Evolutionary conservation across 2,113 vertebrate genomes (phyloP), one percentile per base, ranked within the genome.

Genomic region (Rhinolophus sinicus): DNA sequence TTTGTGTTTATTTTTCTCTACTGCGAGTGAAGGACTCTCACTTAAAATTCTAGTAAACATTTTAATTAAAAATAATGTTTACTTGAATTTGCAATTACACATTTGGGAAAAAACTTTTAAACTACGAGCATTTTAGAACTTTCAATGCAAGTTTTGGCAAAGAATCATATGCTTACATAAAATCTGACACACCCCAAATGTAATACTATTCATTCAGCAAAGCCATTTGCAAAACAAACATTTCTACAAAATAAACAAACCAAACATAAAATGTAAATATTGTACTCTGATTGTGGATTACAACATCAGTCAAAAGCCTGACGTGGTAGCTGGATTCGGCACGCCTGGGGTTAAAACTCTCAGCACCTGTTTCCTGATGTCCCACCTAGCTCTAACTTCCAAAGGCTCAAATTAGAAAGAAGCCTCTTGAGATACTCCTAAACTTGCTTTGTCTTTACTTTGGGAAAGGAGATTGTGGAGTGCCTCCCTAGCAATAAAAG

Each of bases 201-300:
- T 28, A 69, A 5, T 70, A 28, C 26, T 72, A 62, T 54, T 96
- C 28, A 94, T 21, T 82, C 26, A 76, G 26, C 22, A 81, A 60
- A 69, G 24, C n/a, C 21, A 89, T 47, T 91, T 35, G 70, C n/a
- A 88, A 91, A 95, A 88, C n/a, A 90, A 90, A 64, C 10, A 60
- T 94, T 81, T 9, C 38, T 80, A 52, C 8, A 10, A 33, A 50
- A 60, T 7, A 69, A 69, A 44, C 9, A 33, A 50, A 60, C 8
- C 69, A 69, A 54, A 8, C 65, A 16, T 54, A 8, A 70, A 60
- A 14, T 72, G 8, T 10, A 64, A 84, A 58, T 33, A 70, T 21
- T 65, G 6, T 76, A 40, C 28, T 64, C 30, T 60, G 44, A 14
- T 16, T 67, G 47, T 72, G 35, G 81, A 65, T 80, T 65, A 81